Evolutionary conservation across 2,113 vertebrate species (phyloP), one percentile per base, ranked within the genome.

Genomic region (Carassius gibelio): DNA sequence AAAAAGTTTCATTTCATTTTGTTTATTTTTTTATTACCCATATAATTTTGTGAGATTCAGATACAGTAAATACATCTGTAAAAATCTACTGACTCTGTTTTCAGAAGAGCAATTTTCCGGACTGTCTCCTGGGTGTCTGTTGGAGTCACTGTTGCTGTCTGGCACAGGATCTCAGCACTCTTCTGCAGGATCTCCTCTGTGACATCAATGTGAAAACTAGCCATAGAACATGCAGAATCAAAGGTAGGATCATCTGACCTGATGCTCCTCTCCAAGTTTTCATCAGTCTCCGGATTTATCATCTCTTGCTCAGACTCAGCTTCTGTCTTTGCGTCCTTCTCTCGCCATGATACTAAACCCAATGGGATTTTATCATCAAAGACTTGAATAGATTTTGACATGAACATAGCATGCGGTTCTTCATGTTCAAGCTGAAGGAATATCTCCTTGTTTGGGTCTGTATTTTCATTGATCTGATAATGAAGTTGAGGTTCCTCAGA

Each of bases 21-120:
- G 2, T 38, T 38, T 38, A 38, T 38, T 38, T 38, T 38, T 38
- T 38, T 4, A 38, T 38, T 38, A 38, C 11, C 11, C 11, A 64
- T 23, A 64, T 64, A 64, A 13, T 14, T 66, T 66, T 30, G 62
- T 64, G 11, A 26, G 10, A 14, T 64, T 14, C 10, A 26, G 4
- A n/a, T 38, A 30, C 30, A 30, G 30, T 26, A 23, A 26, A 62
- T 62, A 13, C 10, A 62, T 30, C 30, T 30, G 30, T 30, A 38
- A 38, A 38, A 38, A 38, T 3, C 52, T 17, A 55, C 52, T 55
- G 1, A 95, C 94, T 91, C 68, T 1, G 26, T 87, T 87, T 93
- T 92, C 88, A 92, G 88, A n/a, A 88, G 45, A 34, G 93, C 90
- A 85, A 91, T 93, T 85, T 69, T 93, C 84, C 86, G 48, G 5